A percentile compares a stretch with the other conserved stretches of the same genome.
phyloP scores from a whole-genome alignment of 35 echinoderm and acorn worm species.

The Ophiothrix spiculata region DNA sequence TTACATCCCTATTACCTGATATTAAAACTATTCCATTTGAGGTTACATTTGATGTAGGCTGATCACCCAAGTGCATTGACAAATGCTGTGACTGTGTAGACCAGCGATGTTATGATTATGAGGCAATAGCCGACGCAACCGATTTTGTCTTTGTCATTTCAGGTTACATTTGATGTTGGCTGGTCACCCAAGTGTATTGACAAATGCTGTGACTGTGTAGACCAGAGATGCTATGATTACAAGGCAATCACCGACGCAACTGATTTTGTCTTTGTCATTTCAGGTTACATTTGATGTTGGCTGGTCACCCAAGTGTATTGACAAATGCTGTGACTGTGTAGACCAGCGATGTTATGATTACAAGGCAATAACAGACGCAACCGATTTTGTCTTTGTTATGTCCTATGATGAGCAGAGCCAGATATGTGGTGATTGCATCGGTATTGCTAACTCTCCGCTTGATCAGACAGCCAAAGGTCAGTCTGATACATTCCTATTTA shows the following conservation, averaged over 20 bases:
- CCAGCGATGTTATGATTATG: conserved; percentile 94
- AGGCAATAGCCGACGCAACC: conserved; percentile 67
- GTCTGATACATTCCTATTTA: too few species aligned
- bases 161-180: too few species aligned
- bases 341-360: conserved; percentile 91
- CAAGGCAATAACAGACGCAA: conserved; percentile 61
- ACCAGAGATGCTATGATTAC: too few species aligned
- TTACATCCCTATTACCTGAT: too few species aligned
- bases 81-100: too few species aligned
- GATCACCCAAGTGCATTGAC: too few species aligned
- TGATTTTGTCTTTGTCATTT: conserved; percentile 8
- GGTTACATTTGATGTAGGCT: conserved; percentile 97
- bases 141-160: too few species aligned
- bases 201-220: too few species aligned
- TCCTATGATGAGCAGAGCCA: conserved; percentile 96
- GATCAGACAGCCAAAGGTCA: conserved; percentile 70
- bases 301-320: conserved; percentile 90
- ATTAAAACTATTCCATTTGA: conserved; percentile 13
- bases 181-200: too few species aligned
- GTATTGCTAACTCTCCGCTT: conserved; percentile 87
- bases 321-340: conserved; percentile 82
- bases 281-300: conserved; percentile 98
- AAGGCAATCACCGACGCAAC: too few species aligned
- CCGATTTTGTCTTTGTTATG: conserved; percentile 90
- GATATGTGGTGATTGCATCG: conserved; percentile 78